phyloP scores from a whole-genome alignment of 2,888 invertebrate genomes.

The Corbicula japonica region DNA sequence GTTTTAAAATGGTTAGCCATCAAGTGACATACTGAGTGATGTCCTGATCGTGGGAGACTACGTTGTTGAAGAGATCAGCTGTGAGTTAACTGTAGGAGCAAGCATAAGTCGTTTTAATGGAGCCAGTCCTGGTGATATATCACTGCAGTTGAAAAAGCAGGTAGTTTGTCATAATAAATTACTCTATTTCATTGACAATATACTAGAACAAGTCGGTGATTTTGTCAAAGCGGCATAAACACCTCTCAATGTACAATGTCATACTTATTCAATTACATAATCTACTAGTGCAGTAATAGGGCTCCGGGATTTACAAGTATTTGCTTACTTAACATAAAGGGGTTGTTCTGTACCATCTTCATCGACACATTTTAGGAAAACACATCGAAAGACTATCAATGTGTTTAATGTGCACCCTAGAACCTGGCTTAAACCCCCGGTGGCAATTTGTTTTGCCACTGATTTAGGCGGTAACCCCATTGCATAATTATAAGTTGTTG shows the following conservation, averaged over 20 bases:
- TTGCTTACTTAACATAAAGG: too few species aligned
- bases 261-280: too few species aligned
- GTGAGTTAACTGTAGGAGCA: conserved; percentile 17
- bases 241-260: not conserved
- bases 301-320: too few species aligned
- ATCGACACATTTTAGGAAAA: too few species aligned
- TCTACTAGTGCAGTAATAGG: too few species aligned
- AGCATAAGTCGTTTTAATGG: conserved; percentile 55
- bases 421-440: too few species aligned
- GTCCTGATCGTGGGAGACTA: conserved; percentile 43
- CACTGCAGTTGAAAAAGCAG: conserved; percentile 24
- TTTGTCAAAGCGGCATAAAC: not conserved
- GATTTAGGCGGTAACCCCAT: too few species aligned
- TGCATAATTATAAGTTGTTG: too few species aligned
- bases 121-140: conserved; percentile 42
- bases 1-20: conserved; percentile 35
- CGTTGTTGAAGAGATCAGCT: conserved; percentile 5
- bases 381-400: too few species aligned
- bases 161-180: conserved; percentile 8
- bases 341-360: too few species aligned
- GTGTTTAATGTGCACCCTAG: too few species aligned
- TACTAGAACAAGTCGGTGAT: not conserved
- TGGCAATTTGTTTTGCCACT: too few species aligned
- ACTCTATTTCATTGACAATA: not conserved
- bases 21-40: conserved; percentile 49